phyloP scores from a whole-genome alignment of 2,888 invertebrate species.

The Piscicola geometra region DNA sequence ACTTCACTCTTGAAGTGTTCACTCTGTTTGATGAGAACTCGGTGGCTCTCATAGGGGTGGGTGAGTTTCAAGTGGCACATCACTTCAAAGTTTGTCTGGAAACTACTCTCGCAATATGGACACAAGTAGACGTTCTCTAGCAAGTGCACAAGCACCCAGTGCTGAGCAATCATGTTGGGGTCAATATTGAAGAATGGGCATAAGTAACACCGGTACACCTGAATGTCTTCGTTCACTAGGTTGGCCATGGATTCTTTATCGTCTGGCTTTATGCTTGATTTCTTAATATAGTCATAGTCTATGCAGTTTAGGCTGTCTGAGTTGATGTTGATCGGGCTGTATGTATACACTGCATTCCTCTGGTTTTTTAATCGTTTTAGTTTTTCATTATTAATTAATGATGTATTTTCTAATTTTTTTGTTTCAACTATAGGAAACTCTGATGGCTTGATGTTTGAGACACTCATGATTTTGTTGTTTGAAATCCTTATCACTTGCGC shows the following conservation, averaged over 20 bases:
- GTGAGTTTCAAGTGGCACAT: conserved; percentile 28
- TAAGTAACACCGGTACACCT: conserved; percentile 35
- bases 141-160: conserved; percentile 38
- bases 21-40: conserved; percentile 32
- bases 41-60: conserved; percentile 24
- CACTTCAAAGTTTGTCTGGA: conserved; percentile 35
- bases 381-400: no score
- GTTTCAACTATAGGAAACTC: neutral
- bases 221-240: conserved; percentile 11
- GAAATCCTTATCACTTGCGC: neutral
- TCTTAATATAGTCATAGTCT: neutral
- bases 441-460: neutral
- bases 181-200: conserved; percentile 37
- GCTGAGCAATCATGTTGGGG: conserved; percentile 35
- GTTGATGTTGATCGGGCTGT: conserved; percentile 7
- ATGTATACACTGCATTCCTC: neutral
- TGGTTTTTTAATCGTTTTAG: no score
- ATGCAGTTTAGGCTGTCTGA: neutral
- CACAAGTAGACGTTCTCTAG: conserved; percentile 36
- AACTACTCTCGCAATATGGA: conserved; percentile 33
- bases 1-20: conserved; percentile 32
- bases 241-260: conserved; percentile 4
- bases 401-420: no score
- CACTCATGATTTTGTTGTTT: neutral
- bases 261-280: neutral